phyloP scores from a whole-genome alignment of 1,140 invertebrate genomes.

The Maniola jurtina region DNA sequence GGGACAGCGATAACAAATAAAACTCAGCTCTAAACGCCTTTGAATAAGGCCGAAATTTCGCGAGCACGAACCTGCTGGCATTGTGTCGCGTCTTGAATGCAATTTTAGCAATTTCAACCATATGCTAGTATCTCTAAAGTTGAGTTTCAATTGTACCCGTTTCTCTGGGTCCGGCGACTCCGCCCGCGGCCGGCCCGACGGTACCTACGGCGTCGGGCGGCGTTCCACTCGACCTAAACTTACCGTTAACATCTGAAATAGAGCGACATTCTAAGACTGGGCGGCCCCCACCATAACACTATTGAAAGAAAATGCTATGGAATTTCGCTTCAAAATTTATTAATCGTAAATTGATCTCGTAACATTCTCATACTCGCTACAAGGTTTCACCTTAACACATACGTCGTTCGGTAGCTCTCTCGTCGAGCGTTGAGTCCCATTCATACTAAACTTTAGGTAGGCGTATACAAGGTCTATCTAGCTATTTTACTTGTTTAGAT shows the following conservation, averaged over 20 bases:
- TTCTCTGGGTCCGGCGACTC: too few species aligned
- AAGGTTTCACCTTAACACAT: conserved; percentile 20
- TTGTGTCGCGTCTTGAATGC: too few species aligned
- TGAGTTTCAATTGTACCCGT: too few species aligned
- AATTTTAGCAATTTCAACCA: too few species aligned
- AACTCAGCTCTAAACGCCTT: too few species aligned
- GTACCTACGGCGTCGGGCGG: conserved; percentile 29
- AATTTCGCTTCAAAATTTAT: conserved; percentile 71
- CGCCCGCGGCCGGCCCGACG: neutral
- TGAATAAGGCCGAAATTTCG: too few species aligned
- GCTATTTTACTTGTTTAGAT: conserved; percentile 31
- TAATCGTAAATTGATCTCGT: conserved; percentile 57
- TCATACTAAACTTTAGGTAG: conserved; percentile 66
- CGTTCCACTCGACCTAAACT: conserved; percentile 68
- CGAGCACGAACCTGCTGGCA: too few species aligned
- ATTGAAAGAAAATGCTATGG: conserved; percentile 69
- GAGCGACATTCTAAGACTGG: conserved; percentile 66
- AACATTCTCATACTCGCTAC: conserved; percentile 50
- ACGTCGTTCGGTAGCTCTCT: conserved; percentile 35
- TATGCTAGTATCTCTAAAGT: too few species aligned
- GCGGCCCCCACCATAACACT: conserved; percentile 66
- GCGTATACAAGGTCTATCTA: conserved; percentile 35
- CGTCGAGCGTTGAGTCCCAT: conserved; percentile 49
- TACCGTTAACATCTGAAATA: conserved; percentile 78
- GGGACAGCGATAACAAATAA: too few species aligned